phyloP scores from a whole-genome alignment of 1,140 invertebrate genomes.

The Sitobion miscanthi region DNA sequence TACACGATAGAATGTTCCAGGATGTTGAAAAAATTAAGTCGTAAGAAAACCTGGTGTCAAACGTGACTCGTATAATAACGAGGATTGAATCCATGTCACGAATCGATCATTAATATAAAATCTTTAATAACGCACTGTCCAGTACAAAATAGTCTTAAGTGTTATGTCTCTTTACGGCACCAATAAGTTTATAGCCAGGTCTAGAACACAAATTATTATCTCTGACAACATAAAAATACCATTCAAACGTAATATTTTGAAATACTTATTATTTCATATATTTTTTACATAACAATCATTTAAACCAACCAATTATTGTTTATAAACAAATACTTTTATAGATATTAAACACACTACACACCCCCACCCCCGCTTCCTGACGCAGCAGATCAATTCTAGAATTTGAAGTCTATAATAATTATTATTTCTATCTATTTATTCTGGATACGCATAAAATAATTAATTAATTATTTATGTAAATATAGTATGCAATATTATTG shows the following conservation, averaged over 20 bases:
- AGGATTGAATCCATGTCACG: slow-evolving; percentile 19
- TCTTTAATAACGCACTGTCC: not conserved
- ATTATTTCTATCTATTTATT: not conserved
- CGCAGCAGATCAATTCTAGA: not conserved
- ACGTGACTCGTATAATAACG: slow-evolving; percentile 23
- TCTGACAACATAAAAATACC: not conserved
- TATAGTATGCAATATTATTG: not conserved
- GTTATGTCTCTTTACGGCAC: not conserved
- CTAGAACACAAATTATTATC: not conserved
- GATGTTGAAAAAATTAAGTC: slow-evolving; percentile 40
- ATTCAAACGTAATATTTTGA: not conserved
- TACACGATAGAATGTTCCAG: not conserved
- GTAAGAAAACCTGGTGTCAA: slow-evolving; percentile 33
- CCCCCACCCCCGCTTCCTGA: not conserved
- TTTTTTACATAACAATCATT: not conserved
- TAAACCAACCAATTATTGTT: not conserved
- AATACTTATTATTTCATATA: not conserved
- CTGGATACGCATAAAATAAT: not conserved
- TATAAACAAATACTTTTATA: not conserved
- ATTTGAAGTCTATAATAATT: not conserved
- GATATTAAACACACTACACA: not conserved
- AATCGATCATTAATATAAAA: slow-evolving; percentile 24
- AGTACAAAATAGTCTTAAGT: not conserved
- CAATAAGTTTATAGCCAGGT: not conserved
- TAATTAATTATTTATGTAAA: not conserved